These are phyloP conservation scores for Mesorhabditis sp. DNA, from an alignment of 2,888 invertebrate species.

Conservation along the genomic window DNA sequence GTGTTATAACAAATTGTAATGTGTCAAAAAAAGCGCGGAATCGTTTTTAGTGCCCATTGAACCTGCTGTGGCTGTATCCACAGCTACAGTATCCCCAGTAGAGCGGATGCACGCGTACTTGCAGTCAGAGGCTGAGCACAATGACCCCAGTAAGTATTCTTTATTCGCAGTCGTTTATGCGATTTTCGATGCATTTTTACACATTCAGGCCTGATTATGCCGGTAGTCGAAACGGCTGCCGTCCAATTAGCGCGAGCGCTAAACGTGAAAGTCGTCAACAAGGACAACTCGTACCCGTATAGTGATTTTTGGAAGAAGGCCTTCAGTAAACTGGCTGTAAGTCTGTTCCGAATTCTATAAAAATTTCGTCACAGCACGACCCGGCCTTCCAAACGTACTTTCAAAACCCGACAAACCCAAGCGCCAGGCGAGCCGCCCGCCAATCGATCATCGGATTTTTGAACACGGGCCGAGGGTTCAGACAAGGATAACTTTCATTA, in stretches of 20 bases:
- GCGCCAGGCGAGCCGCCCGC: not conserved
- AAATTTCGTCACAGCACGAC: no score
- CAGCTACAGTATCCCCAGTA: not conserved
- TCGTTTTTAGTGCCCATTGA: no score
- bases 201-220: conserved; percentile 4
- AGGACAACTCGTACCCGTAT: not conserved
- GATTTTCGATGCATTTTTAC: no score
- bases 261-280: not conserved
- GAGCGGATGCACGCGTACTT: not conserved
- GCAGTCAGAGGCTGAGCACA: not conserved
- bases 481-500: no score
- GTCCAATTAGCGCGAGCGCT: conserved; percentile 5
- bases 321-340: conserved; percentile 1
- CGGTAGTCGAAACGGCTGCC: not conserved
- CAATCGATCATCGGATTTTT: not conserved
- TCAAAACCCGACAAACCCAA: not conserved
- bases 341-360: no score
- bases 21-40: not conserved
- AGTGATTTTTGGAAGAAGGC: conserved; percentile 6
- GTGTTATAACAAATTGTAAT: not conserved
- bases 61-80: no score
- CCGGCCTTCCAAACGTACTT: not conserved
- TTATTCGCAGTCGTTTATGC: no score
- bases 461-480: not conserved
- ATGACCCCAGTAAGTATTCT: not conserved